Evolutionary conservation across 2,888 invertebrate species (phyloP), one percentile per base, ranked within the genome.

Genomic region (Polyommatus icarus): DNA sequence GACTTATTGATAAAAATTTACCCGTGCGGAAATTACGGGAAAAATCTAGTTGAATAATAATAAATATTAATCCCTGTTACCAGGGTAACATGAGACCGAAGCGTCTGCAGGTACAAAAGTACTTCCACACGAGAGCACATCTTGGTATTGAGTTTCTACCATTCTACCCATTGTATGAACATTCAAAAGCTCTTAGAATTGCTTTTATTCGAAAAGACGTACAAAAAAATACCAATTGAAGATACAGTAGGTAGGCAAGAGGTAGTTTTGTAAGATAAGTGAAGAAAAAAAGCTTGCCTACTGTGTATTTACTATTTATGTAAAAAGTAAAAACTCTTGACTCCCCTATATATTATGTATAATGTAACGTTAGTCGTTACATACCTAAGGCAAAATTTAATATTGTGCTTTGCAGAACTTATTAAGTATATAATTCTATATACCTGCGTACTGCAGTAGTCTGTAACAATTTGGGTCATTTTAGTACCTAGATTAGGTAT

Each of bases 111-210:
- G 75, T 75, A 75, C 29, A 54, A 50, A 81, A 78, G 82, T 82
- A 82, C 82, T 82, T 82, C 80, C 80, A 83, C 80, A 79, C 79
- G 83, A 83, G 83, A 81, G 80, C 83, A 82, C 82, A 81, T 81
- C 82, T 82, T 79, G 82, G 83, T 82, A 89, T 89, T 87, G 86
- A 86, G 83, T 89, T 87, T 88, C 87, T 86, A 81, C 82, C 83
- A 84, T 80, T 81, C 80, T 59, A 46, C 80, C 57, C 79, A 80
- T 81, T 81, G 80, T 76, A 18, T 54, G 75, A 75, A 29, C 54
- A 54, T 75, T 75, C 75, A 75, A 75, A 75, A 54, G 75, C 24
- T 75, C 75, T 75, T 18, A 75, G 75, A 75, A 75, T 75, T 50
- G 29, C 50, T 75, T 75, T 50, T 75, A 75, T 75, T 75, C 24